Evolutionary conservation across 2,888 invertebrate species (phyloP).

Genomic region (Tortrix viridana): DNA sequence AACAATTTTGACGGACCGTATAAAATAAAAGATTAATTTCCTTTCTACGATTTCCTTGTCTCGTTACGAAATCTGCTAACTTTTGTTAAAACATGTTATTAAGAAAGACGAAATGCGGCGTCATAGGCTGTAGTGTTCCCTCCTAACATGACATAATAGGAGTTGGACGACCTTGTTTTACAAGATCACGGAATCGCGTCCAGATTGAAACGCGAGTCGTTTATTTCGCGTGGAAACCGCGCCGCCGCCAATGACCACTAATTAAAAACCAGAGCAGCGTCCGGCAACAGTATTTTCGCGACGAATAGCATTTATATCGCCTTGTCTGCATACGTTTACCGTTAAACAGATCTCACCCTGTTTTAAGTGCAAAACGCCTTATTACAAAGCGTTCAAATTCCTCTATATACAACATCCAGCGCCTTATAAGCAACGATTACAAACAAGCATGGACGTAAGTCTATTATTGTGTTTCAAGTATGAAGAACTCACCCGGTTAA

Average conservation of each 20-base stretch:
- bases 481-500: too few species aligned
- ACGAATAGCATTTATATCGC: slow-evolving; percentile 38
- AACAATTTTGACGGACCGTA: too few species aligned
- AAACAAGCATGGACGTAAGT: too few species aligned
- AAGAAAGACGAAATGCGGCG: too few species aligned
- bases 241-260: slow-evolving; percentile 32
- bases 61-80: too few species aligned
- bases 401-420: background rate
- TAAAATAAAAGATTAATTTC: too few species aligned
- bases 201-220: background rate
- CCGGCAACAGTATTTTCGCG: slow-evolving; percentile 36
- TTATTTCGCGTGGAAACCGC: slow-evolving; percentile 18
- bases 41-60: too few species aligned
- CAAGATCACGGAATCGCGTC: background rate
- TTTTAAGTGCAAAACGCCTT: slow-evolving; percentile 19
- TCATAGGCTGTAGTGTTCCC: too few species aligned
- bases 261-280: slow-evolving; percentile 39
- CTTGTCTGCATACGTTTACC: slow-evolving; percentile 37
- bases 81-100: too few species aligned
- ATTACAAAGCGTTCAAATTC: slow-evolving; percentile 14
- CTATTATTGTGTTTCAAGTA: too few species aligned
- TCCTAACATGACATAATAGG: too few species aligned
- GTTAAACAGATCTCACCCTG: slow-evolving; percentile 36
- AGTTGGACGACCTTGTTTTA: too few species aligned
- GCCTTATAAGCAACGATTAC: background rate